Base-by-base conservation (phyloP, 2,113 vertebrate genomes). In the Bambusicola thoracicus region DNA sequence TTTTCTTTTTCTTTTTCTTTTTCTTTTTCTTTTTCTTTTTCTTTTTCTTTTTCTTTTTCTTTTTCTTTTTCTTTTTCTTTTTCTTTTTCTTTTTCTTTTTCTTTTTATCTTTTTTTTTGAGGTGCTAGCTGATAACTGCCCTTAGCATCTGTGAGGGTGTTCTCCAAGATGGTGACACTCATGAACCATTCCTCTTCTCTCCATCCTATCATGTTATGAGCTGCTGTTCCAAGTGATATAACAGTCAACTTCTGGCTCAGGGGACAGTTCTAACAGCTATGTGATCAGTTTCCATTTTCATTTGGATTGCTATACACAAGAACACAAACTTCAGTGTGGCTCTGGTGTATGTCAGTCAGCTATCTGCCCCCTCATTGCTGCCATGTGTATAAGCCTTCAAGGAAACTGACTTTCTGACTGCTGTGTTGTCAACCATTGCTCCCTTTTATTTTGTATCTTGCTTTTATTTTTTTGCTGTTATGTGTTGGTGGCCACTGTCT, bases 361-460 rank as follows among this genome's bases (percentile, higher is more conserved):
- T 76, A 65, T 49, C 70, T 55, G 27, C 46, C 20, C 27, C 17
- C 14, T 77, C 29, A 27, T 2, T 68, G 51, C 20, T 93, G 74
- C 80, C 44, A n/a, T 8, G 38, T 16, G 41, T 21, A 53, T 2
- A 20, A 86, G 20, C 22, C 56, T 86, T 61, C 38, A 86, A 81
- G 46, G 32, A 88, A 69, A 49, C 3, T 56, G 66, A 68, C n/a
- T 82, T 80, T 34, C 41, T 62, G 56, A 15, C n/a, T 61, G 7
- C 22, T 78, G 8, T 79, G 22, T 49, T 63, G 41, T 25, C 34
- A 55, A 6, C 7, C 49, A 49, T 43, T 72, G 48, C 20, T 93
- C 32, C 22, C 25, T 36, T 2, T 58, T 32, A 18, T 59, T 73
- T 73, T 15, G 40, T 24, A 69, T 16, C 44, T 0, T 0, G 2